Evolutionary conservation across 2,888 invertebrate species (phyloP), one percentile per base, ranked within the genome.

Genomic region (Dicranocentrus wangi): DNA sequence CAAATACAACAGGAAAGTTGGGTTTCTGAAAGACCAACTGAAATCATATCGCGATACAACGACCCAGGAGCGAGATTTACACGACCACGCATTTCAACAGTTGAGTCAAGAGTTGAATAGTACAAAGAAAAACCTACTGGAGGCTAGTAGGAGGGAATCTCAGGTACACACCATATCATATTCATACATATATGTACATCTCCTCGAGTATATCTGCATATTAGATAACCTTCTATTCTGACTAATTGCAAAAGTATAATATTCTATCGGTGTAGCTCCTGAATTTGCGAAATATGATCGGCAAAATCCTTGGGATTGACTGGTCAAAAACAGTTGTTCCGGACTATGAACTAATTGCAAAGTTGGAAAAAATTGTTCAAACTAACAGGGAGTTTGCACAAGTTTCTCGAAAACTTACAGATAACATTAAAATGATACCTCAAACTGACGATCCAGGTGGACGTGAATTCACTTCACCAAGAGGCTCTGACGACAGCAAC

Each of bases 341-440:
- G 0, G 94, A 94, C 90, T 93, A 93, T 87, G 94, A 94, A 89
- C 91, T 94, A 87, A 91, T 94, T 78, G 92, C 93, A 42, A 92
- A 94, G 0, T 90, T 95, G 27, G 95, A 95, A 89, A 95, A 95
- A 88, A 90, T 95, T 85, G 94, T 95, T 68, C 93, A 94, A 85
- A 95, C 95, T 0, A 95, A 95, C 88, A 93, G 95, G 87, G 95
- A 95, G 89, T 95, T 95, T 88, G 94, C 95, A 0, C 89, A 94
- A 87, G 92, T 95, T 2, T 95, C 95, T 2, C 91, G 94, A 5
- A 91, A 95, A 79, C 77, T 86, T 25, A 84, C 85, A 0, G 86
- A 86, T 66, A 86, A 85, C 66, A 85, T 85, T 32, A 85, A 85
- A 75, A 70, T 81, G 70, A 84, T 85, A 23, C 85, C 85, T 15